Percentiles rank a stretch among this genome's conserved stretches.
These are phyloP conservation scores for Cheilinus undulatus DNA, from an alignment of 2,113 vertebrate species.

Conservation along the genomic window DNA sequence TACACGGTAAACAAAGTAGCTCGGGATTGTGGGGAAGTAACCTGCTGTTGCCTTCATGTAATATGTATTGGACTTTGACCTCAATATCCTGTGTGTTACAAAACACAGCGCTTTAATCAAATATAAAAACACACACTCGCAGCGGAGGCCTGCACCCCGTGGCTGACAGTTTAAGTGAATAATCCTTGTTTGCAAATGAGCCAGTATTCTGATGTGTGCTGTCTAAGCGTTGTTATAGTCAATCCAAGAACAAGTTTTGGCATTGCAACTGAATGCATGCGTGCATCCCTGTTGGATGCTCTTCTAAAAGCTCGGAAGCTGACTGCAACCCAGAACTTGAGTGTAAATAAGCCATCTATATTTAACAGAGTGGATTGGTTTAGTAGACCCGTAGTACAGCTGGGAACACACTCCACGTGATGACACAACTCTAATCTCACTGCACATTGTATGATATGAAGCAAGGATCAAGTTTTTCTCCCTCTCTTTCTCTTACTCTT, in stretches of 20 bases:
- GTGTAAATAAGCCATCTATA: constrained; percentile 76
- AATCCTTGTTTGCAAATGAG: constrained; percentile 21
- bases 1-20: constrained; percentile 40
- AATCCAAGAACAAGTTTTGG: neutral
- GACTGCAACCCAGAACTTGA: constrained; percentile 40
- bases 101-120: constrained; percentile 53
- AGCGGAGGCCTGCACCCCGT: constrained; percentile 22
- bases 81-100: constrained; percentile 55
- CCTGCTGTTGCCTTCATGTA: constrained; percentile 52
- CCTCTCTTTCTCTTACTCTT: neutral
- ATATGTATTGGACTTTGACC: constrained; percentile 65
- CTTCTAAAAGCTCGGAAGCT: constrained; percentile 37
- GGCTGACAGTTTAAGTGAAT: constrained; percentile 19
- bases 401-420: constrained; percentile 55
- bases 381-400: constrained; percentile 42
- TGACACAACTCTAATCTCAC: constrained; percentile 1
- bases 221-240: neutral
- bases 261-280: no score
- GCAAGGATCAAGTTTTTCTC: constrained; percentile 7
- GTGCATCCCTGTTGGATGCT: constrained; percentile 21
- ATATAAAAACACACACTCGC: constrained; percentile 46
- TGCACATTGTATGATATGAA: constrained; percentile 18
- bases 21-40: constrained; percentile 19
- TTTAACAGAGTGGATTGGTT: constrained; percentile 61
- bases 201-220: neutral